Evolutionary conservation across 2,888 invertebrate species (phyloP).

Genomic region (Lasioglossum morio): DNA sequence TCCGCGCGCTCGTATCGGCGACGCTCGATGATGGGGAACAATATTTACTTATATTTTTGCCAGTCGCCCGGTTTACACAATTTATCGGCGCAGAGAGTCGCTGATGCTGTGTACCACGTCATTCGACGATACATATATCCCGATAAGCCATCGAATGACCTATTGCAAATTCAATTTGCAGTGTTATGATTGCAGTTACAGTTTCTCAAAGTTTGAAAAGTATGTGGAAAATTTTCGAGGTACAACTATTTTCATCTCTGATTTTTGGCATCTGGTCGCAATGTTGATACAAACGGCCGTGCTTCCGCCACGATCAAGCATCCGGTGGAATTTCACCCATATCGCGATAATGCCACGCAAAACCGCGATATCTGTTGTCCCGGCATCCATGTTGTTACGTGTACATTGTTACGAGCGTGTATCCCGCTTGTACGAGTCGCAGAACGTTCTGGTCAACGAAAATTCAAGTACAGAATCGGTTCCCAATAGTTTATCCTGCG

Average conservation of each 20-base stretch:
- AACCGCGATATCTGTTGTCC: not conserved
- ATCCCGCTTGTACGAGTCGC: not conserved
- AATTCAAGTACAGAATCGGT: not conserved
- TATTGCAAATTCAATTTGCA: too few relatives aligned
- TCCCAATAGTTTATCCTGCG: not conserved
- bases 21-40: not conserved
- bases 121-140: too few relatives aligned
- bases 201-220: too few relatives aligned
- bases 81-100: not conserved
- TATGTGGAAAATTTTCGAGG: too few relatives aligned
- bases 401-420: not conserved
- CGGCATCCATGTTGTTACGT: not conserved
- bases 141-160: too few relatives aligned
- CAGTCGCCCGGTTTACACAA: not conserved
- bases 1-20: not conserved
- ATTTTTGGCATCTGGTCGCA: not conserved
- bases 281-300: not conserved
- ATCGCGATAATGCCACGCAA: not conserved
- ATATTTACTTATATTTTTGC: not conserved
- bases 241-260: not conserved
- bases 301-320: not conserved
- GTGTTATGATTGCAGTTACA: too few relatives aligned
- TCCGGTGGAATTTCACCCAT: not conserved
- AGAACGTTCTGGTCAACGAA: not conserved
- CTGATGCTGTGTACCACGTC: not conserved